Evolutionary conservation across 2,113 vertebrate genomes (phyloP), one percentile per base, ranked within the genome.

Genomic region (Cacatua alba): DNA sequence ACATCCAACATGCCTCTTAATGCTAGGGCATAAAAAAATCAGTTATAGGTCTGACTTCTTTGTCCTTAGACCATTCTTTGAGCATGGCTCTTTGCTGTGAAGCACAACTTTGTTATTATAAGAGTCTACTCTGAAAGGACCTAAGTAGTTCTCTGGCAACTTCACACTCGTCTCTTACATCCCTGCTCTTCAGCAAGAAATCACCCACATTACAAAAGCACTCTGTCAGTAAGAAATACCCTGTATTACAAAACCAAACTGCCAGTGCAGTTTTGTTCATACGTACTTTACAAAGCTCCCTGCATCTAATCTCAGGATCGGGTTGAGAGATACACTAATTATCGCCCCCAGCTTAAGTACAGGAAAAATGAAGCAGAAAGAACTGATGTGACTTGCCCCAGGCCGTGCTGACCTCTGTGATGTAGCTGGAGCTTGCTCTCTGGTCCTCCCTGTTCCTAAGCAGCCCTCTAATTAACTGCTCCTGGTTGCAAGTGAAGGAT

Each of bases 311-410:
- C 62, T 55, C 48, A 37, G 67, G 72, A 84, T 65, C 60, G 3
- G 28, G 19, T 69, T 71, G 26, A 55, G 69, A 93, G 80, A 60
- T 93, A 86, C 88, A 70, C 23, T 28, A 75, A 69, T 93, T 93
- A 71, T 60, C 0, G 10, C 62, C 65, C 48, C 43, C 49, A 84
- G 88, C 65, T 67, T 62, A 63, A 71, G 65, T 68, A 79, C 28
- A 1, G 76, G 77, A 68, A 96, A 83, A 92, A n/a, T 87, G 88
- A 97, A 93, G 90, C 95, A 92, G 92, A 96, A 95, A 86, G 80
- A 92, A 84, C 65, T 49, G 39, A 92, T 68, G 79, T 86, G 72
- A 64, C 60, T 92, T 86, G 94, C 92, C 57, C n/a, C 0, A 0
- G 77, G 92, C 77, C 31, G 9, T 12, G 31, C 16, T 82, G 67